These are phyloP conservation scores for Melieria picta DNA, from an alignment of 2,888 invertebrate genomes.

Conservation along the genomic window DNA sequence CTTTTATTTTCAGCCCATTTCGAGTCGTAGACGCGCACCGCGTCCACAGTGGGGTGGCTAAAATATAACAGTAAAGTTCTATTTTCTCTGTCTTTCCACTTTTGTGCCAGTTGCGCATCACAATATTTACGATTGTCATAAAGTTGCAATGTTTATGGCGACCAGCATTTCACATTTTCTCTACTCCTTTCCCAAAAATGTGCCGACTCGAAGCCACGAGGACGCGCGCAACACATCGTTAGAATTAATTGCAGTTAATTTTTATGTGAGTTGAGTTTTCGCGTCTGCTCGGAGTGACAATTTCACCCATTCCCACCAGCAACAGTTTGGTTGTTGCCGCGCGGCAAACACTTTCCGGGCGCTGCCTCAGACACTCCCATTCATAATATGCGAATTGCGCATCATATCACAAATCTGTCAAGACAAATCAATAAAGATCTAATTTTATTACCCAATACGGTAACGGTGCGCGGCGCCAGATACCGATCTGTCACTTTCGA, in stretches of 20 bases:
- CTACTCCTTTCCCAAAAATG: constrained; percentile 27
- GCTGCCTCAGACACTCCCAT: constrained; percentile 41
- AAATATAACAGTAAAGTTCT: too few relatives aligned
- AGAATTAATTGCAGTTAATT: constrained; percentile 33
- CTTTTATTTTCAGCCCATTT: too few relatives aligned
- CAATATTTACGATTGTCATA: constrained; percentile 35
- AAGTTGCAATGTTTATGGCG: constrained; percentile 27
- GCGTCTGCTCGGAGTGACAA: neutral
- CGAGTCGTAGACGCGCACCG: too few relatives aligned
- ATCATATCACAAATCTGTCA: constrained; percentile 49
- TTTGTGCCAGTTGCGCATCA: constrained; percentile 24
- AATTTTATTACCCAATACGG: constrained; percentile 56
- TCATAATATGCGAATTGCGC: constrained; percentile 42
- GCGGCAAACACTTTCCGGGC: neutral
- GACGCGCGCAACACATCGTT: neutral
- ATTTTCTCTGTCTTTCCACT: too few relatives aligned
- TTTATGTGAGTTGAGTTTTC: constrained; percentile 23
- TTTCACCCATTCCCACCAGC: neutral
- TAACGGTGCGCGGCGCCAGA: constrained; percentile 37
- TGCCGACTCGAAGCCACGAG: neutral
- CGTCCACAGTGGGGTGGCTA: too few relatives aligned
- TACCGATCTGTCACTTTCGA: constrained; percentile 56
- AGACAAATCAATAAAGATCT: constrained; percentile 64
- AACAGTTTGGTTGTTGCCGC: neutral
- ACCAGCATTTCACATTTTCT: neutral